A percentile compares a stretch with the other conserved stretches of the same genome.
Evolutionary conservation across 1,140 invertebrate species (phyloP).

Genomic region (Drosophila malerkotliana): DNA sequence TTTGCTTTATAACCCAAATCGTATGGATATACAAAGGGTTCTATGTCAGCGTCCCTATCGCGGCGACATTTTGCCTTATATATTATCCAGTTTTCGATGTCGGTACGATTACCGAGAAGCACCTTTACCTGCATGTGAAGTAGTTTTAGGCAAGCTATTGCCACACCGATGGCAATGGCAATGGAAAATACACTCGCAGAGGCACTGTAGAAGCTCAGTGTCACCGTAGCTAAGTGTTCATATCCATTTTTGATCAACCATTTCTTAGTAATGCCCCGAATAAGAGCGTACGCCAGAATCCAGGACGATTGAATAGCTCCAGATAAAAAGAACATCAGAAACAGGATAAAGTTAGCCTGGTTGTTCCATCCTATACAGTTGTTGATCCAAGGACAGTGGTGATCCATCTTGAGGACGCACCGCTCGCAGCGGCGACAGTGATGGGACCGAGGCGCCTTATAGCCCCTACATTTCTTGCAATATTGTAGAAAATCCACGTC

Average conservation of each 20-base stretch:
- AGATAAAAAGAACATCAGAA: conserved; percentile 93
- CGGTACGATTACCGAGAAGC: conserved; percentile 94
- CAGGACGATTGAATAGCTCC: conserved; percentile 93
- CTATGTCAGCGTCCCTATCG: conserved; percentile 75
- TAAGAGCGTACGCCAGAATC: conserved; percentile 90
- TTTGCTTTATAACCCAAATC: conserved; percentile 88
- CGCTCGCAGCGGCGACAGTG: conserved; percentile 97
- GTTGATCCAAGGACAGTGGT: conserved; percentile 91
- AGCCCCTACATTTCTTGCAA: conserved; percentile 94
- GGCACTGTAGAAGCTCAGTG: conserved; percentile 86
- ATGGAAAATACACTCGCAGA: conserved; percentile 89
- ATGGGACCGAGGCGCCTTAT: conserved; percentile 97
- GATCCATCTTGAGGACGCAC: conserved; percentile 98
- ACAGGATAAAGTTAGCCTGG: conserved; percentile 94
- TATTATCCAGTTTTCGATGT: conserved; percentile 97
- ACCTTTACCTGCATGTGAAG: conserved; percentile 93
- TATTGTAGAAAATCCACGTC: conserved; percentile 88
- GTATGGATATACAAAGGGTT: conserved; percentile 94
- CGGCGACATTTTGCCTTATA: conserved; percentile 90
- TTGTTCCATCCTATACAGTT: conserved; percentile 94
- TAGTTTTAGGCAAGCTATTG: conserved; percentile 94
- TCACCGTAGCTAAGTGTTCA: conserved; percentile 86
- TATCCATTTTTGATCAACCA: conserved; percentile 72
- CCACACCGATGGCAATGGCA: conserved; percentile 94
- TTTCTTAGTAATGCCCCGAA: conserved; percentile 85